phyloP scores from a whole-genome alignment of 2,888 invertebrate genomes.

The Pemphredon lugubris region DNA sequence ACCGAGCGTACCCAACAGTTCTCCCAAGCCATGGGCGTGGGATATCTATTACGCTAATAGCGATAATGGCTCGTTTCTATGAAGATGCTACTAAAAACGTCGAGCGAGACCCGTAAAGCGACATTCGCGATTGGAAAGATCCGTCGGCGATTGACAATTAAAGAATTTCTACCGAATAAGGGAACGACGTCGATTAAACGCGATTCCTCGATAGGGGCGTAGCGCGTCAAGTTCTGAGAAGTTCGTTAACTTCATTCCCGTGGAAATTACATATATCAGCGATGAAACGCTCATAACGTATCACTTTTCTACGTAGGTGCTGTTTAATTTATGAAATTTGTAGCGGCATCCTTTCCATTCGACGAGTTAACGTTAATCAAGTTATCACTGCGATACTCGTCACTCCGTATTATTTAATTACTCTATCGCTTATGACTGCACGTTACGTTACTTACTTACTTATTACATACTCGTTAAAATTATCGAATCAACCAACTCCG shows the following conservation, averaged over 20 bases:
- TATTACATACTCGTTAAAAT: background rate
- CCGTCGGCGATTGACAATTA: background rate
- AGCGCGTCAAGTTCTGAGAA: background rate
- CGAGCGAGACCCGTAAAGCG: slow-evolving; percentile 39
- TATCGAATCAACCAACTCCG: background rate
- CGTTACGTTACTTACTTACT: too few relatives aligned
- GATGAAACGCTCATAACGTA: too few relatives aligned
- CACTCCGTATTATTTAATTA: too few relatives aligned
- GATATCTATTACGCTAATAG: slow-evolving; percentile 74
- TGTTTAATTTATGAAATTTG: too few relatives aligned
- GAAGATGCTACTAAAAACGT: slow-evolving; percentile 61
- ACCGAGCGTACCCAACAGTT: slow-evolving; percentile 44
- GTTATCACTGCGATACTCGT: too few relatives aligned
- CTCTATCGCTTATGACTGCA: too few relatives aligned
- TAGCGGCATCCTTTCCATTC: too few relatives aligned
- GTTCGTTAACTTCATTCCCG: too few relatives aligned
- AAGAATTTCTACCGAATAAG: background rate
- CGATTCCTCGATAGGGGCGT: background rate
- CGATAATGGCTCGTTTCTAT: slow-evolving; percentile 72
- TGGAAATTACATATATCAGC: too few relatives aligned
- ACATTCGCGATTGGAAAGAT: slow-evolving; percentile 25
- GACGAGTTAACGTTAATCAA: too few relatives aligned
- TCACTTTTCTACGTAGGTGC: too few relatives aligned
- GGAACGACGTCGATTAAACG: background rate
- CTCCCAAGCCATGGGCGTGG: slow-evolving; percentile 30